phyloP scores from a whole-genome alignment of 2,888 invertebrate genomes.

The Dasypogon diadema region DNA sequence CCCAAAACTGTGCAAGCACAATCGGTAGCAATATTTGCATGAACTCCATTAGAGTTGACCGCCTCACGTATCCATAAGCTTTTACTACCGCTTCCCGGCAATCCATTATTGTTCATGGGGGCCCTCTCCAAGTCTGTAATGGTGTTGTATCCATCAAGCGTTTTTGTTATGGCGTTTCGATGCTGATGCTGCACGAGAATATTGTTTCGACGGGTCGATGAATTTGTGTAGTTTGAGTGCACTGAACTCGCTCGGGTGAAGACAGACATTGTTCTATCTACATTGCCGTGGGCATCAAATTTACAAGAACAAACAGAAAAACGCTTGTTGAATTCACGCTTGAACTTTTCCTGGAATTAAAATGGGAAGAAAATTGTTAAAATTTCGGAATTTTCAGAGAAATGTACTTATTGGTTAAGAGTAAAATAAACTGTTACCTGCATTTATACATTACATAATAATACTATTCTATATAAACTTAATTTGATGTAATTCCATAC shows the following conservation, averaged over 20 bases:
- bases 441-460: no score
- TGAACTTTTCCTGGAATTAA: conserved; percentile 78
- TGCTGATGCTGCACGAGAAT: conserved; percentile 57
- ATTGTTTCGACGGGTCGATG: conserved; percentile 65
- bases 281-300: conserved; percentile 63
- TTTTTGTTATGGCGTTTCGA: conserved; percentile 4
- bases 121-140: conserved; percentile 48
- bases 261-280: conserved; percentile 67
- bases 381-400: no score
- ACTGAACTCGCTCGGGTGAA: conserved; percentile 67
- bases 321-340: conserved; percentile 80
- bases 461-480: no score
- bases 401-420: no score
- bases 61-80: conserved; percentile 12
- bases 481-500: no score
- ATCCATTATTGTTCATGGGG: conserved; percentile 50
- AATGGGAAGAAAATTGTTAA: conserved; percentile 50
- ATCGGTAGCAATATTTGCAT: background rate
- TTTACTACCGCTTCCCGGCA: conserved; percentile 35
- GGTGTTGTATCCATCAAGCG: conserved; percentile 49
- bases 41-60: background rate
- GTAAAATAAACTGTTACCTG: no score
- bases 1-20: conserved; percentile 44
- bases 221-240: conserved; percentile 65
- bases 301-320: conserved; percentile 72